phyloP scores from a whole-genome alignment of 2,113 vertebrate genomes.

The Notothenia coriiceps region DNA sequence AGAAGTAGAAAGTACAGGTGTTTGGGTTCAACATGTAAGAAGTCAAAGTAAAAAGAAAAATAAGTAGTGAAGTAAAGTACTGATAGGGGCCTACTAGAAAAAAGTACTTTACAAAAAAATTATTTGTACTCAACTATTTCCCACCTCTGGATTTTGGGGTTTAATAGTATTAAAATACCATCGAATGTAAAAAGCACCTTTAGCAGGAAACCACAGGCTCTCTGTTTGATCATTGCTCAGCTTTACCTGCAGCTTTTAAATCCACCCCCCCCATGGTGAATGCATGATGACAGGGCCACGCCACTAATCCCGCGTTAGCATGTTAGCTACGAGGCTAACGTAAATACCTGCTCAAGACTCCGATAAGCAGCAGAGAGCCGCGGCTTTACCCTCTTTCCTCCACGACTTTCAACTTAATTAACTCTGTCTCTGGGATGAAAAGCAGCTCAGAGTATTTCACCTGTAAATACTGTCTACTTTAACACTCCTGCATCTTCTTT shows the following conservation, averaged over 20 bases:
- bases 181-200: not conserved
- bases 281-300: slow-evolving; percentile 62
- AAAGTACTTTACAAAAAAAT: no score
- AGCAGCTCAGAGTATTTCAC: not conserved
- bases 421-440: slow-evolving; percentile 52
- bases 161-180: no score
- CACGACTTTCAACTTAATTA: slow-evolving; percentile 74
- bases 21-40: no score
- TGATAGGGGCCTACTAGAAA: no score
- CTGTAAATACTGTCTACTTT: not conserved
- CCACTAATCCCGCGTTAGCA: slow-evolving; percentile 78
- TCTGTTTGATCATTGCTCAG: slow-evolving; percentile 4
- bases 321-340: slow-evolving; percentile 48
- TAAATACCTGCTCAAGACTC: slow-evolving; percentile 75
- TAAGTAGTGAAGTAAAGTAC: no score
- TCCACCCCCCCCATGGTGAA: slow-evolving; percentile 12
- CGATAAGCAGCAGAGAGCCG: slow-evolving; percentile 68
- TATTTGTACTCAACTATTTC: no score
- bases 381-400: slow-evolving; percentile 63
- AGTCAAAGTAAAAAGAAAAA: no score
- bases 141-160: no score
- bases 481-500: not conserved
- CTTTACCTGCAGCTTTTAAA: not conserved
- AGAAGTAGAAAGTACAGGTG: no score
- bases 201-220: not conserved